phyloP scores from a whole-genome alignment of 1,140 invertebrate genomes.

The Sitobion miscanthi region DNA sequence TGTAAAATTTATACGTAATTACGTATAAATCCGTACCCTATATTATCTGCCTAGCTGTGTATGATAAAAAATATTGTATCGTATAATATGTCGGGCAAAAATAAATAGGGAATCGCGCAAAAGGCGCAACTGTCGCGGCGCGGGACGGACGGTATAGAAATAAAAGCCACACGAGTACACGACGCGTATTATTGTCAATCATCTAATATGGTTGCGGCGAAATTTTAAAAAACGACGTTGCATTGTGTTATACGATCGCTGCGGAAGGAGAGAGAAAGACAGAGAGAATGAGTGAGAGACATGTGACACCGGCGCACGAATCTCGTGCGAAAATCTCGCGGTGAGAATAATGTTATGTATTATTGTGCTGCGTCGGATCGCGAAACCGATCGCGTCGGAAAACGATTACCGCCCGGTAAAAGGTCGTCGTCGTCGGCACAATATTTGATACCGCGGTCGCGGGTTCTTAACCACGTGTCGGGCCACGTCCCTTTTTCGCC shows the following conservation, averaged over 20 bases:
- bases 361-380: not conserved
- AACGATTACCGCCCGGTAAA: not conserved
- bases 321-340: constrained; percentile 51
- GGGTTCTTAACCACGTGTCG: not conserved
- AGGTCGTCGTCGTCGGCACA: not conserved
- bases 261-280: no score
- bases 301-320: not conserved
- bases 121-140: no score
- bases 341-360: not conserved
- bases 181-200: not conserved
- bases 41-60: no score
- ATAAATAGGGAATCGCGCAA: not conserved
- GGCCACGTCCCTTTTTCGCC: not conserved
- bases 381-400: not conserved
- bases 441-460: not conserved
- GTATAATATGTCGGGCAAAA: not conserved
- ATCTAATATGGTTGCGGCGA: not conserved
- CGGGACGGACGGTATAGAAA: not conserved
- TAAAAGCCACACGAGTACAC: not conserved
- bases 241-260: not conserved
- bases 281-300: not conserved
- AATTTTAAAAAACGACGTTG: not conserved
- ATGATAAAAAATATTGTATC: not conserved
- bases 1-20: no score
- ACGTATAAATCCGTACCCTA: no score